Percentiles rank a stretch among this genome's conserved stretches.
Evolutionary conservation across 1,140 invertebrate genomes (phyloP).

Genomic region (Eriosoma lanigerum): DNA sequence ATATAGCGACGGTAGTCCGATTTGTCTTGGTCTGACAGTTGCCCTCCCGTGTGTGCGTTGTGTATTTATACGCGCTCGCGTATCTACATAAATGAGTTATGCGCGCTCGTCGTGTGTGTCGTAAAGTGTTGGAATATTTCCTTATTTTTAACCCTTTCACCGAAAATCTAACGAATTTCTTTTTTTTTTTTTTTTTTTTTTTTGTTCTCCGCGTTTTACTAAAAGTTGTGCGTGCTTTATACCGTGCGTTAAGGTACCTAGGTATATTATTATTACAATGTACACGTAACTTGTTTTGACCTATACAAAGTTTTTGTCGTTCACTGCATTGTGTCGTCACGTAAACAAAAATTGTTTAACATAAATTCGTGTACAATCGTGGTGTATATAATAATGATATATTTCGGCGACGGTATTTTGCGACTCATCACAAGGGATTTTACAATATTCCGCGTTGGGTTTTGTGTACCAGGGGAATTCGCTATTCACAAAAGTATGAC

Average conservation of each 20-base stretch:
- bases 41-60: not conserved
- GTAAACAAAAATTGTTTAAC: too few species aligned
- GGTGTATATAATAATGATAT: too few species aligned
- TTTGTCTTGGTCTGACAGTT: conserved; percentile 48
- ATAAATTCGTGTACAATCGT: too few species aligned
- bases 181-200: too few species aligned
- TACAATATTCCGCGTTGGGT: not conserved
- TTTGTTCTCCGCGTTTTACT: too few species aligned
- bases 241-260: too few species aligned
- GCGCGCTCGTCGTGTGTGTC: conserved; percentile 21
- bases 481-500: conserved; percentile 11
- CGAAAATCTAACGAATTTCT: not conserved
- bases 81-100: conserved; percentile 45
- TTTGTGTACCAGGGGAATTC: not conserved
- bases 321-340: too few species aligned
- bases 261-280: too few species aligned
- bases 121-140: conserved; percentile 13
- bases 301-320: too few species aligned
- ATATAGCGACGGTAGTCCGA: conserved; percentile 35
- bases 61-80: conserved; percentile 6
- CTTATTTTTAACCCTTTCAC: not conserved
- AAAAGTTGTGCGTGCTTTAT: too few species aligned
- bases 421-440: not conserved
- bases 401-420: not conserved
- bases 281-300: too few species aligned